Evolutionary conservation across 2,797 vertebrate genomes (phyloP).

Genomic region (Xenops minutus): DNA sequence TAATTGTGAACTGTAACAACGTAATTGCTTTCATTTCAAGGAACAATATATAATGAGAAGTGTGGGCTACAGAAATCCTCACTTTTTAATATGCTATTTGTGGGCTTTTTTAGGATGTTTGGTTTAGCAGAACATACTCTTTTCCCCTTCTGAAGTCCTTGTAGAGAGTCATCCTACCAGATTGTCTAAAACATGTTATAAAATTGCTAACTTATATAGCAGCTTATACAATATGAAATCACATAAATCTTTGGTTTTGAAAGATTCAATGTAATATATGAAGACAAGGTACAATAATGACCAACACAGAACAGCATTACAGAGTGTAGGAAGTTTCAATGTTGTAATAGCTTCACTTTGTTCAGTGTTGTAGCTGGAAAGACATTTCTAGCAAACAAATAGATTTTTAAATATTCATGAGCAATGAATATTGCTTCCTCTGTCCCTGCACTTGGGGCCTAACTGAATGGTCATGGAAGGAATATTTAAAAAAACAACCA

Average conservation of each 20-base stretch:
- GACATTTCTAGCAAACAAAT: background rate
- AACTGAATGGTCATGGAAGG: background rate
- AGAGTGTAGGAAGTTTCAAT: background rate
- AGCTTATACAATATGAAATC: background rate
- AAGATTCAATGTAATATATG: background rate
- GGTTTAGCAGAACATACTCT: background rate
- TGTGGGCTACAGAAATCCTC: background rate
- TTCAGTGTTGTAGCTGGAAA: background rate
- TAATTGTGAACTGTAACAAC: background rate
- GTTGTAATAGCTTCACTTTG: background rate
- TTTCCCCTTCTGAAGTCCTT: background rate
- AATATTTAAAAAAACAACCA: background rate
- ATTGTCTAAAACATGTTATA: background rate
- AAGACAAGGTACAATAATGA: background rate
- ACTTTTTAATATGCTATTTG: background rate
- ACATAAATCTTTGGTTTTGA: background rate
- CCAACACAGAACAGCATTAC: background rate
- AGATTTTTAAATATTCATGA: constrained; percentile 10
- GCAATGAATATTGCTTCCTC: background rate
- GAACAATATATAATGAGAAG: background rate
- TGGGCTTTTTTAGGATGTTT: background rate
- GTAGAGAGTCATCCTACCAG: background rate
- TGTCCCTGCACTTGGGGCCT: too few relatives aligned
- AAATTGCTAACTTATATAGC: background rate
- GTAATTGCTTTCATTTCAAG: constrained; percentile 8